These are phyloP conservation scores for Drosophila anceps DNA, from an alignment of 2,888 invertebrate genomes.

Conservation along the genomic window DNA sequence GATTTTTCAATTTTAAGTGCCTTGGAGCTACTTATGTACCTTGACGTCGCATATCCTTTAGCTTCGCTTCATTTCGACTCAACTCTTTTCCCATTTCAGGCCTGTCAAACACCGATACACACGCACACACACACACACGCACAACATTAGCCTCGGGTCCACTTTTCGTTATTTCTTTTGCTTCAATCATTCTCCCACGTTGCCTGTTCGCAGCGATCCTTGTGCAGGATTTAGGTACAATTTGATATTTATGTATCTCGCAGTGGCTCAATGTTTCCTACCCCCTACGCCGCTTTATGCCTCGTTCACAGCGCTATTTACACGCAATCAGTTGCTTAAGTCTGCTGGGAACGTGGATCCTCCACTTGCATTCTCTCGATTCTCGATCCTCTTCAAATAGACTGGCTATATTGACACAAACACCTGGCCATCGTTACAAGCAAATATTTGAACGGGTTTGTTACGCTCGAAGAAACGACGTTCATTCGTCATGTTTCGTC, in stretches of 20 bases:
- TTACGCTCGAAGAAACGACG: conserved; percentile 3
- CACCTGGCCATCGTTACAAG: conserved; percentile 67
- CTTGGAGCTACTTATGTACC: conserved; percentile 51
- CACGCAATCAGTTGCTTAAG: conserved; percentile 45
- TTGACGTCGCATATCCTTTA: conserved; percentile 55
- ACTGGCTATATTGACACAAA: conserved; percentile 63
- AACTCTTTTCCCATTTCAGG: conserved; percentile 58
- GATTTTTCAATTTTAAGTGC: conserved; percentile 22
- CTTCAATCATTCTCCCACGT: conserved; percentile 66
- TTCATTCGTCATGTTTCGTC: conserved; percentile 33
- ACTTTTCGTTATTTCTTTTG: conserved; percentile 20
- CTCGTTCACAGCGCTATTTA: conserved; percentile 15
- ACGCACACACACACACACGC: conserved; percentile 9
- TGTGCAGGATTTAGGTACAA: conserved; percentile 66
- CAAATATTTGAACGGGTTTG: conserved; percentile 57
- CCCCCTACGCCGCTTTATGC: not conserved
- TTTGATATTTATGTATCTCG: conserved; percentile 55
- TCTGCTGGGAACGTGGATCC: conserved; percentile 34
- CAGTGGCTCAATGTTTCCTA: conserved; percentile 9
- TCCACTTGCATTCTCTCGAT: not conserved
- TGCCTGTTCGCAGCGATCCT: conserved; percentile 43
- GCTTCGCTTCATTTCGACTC: conserved; percentile 4
- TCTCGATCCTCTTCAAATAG: conserved; percentile 54
- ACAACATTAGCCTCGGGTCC: conserved; percentile 11
- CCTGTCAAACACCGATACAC: conserved; percentile 24